Base-by-base conservation (phyloP, 1,140 invertebrate species). In the Teleopsis dalmanni region DNA sequence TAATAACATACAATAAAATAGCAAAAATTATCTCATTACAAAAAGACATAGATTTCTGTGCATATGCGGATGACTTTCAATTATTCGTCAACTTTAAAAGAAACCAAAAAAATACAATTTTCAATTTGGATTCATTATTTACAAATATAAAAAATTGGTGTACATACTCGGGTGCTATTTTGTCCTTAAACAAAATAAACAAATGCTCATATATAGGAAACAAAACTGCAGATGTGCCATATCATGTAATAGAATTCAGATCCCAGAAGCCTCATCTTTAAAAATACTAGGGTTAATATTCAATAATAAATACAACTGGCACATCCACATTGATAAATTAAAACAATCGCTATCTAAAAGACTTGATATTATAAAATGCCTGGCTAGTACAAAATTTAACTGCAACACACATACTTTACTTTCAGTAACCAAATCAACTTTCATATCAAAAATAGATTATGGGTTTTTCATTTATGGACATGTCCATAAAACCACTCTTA, bases 31-130 rank as follows among this genome's bases (percentile, higher is more conserved):
- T 53, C 10, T n/a, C 29, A 22, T 25, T 13, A 36, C 46, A 52
- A n/a, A 48, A 43, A 37, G 26, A 45, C 22, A 45, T 50, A 16
- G 6, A 43, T 3, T 16, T 48, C 1, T 27, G 31, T 31, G 31
- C 47, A 1, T 53, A 53, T 31, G 51, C 51, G 8, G 51, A 53
- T 35, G 51, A 53, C 36, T 45, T 31, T 22, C 35, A 45, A 22
- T 53, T 3, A 8, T 49, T 7, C 13, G 18, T 4, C 47, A 48
- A 38, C 6, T 37, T 1, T 7, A 27, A 10, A 45, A 52, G 19
- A 21, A 16, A 26, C n/a, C n/a, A n/a, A n/a, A 48, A 44, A 44
- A 53, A 41, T 13, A 7, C 11, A 11, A 26, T 11, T 3, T n/a
- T 51, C 22, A 40, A 45, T 22, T 13, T 47, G 5, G 14, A 42